Evolutionary conservation across 2,888 invertebrate genomes (phyloP).

Genomic region (Eilema sororculum): DNA sequence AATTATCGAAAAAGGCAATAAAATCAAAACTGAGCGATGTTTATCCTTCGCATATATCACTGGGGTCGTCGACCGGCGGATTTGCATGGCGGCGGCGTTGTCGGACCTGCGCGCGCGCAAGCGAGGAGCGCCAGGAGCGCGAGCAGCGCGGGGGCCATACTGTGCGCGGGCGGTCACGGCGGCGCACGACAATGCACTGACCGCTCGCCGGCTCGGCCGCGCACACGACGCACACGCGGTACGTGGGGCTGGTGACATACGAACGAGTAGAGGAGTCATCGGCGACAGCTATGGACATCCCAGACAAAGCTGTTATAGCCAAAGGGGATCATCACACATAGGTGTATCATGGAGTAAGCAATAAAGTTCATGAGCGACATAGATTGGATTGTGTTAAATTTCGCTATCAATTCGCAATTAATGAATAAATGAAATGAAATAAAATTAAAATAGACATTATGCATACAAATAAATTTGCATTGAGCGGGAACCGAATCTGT

Average conservation of each 20-base stretch:
- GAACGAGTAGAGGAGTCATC: constrained; percentile 3
- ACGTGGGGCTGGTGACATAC: not conserved
- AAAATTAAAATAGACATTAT: too few species aligned
- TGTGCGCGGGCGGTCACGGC: constrained; percentile 52
- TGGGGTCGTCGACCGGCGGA: constrained; percentile 77
- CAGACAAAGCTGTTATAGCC: not conserved
- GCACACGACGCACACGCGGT: constrained; percentile 13
- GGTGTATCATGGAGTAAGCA: too few species aligned
- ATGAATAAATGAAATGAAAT: too few species aligned
- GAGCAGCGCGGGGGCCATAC: constrained; percentile 53
- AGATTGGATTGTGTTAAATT: too few species aligned
- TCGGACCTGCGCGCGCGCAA: constrained; percentile 63
- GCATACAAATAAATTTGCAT: too few species aligned
- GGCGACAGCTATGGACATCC: not conserved
- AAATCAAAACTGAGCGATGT: constrained; percentile 49
- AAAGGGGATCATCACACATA: too few species aligned
- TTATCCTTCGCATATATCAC: constrained; percentile 68
- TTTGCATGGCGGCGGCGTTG: constrained; percentile 64
- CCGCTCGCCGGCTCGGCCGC: constrained; percentile 16
- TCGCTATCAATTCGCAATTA: too few species aligned
- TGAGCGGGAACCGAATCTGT: too few species aligned
- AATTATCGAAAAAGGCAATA: constrained; percentile 41
- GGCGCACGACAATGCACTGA: constrained; percentile 57
- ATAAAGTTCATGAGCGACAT: too few species aligned
- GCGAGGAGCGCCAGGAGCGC: constrained; percentile 57